Conservation (phyloP, 1,140 invertebrate species). For the Philotrypesis tridentata region DNA sequence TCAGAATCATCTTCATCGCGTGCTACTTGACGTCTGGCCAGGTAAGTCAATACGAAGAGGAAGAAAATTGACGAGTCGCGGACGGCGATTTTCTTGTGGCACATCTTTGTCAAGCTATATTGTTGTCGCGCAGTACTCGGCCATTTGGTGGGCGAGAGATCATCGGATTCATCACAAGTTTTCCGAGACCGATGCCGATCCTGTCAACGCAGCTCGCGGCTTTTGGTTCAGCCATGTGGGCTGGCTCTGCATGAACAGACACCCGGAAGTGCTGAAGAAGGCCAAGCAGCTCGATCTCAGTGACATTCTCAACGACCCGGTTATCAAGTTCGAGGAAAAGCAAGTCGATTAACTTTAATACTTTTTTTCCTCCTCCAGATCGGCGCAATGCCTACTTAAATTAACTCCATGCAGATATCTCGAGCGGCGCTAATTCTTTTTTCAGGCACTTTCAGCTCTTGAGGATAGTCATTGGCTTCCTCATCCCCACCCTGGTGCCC, state of each 20-base stretch:
- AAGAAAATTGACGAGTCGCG: background rate
- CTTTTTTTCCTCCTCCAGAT: too few species aligned
- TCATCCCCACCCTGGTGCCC: conserved; percentile 83
- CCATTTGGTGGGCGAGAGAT: conserved; percentile 1
- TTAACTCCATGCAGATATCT: too few species aligned
- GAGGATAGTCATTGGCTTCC: conserved; percentile 80
- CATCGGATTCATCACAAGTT: conserved; percentile 19
- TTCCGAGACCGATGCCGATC: conserved; percentile 45
- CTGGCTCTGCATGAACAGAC: conserved; percentile 42
- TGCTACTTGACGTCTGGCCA: conserved; percentile 84
- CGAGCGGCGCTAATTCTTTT: conserved; percentile 1
- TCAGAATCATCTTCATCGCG: conserved; percentile 81
- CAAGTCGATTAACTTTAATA: too few species aligned
- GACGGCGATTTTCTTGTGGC: too few species aligned
- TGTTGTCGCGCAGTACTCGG: conserved; percentile 41
- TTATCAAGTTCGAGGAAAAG: conserved; percentile 25
- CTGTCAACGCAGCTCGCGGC: conserved; percentile 30
- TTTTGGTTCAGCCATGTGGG: conserved; percentile 41
- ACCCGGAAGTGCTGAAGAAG: conserved; percentile 45
- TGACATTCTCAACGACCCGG: conserved; percentile 31
- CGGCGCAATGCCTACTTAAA: too few species aligned
- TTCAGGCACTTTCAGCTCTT: conserved; percentile 81
- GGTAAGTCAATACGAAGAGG: conserved; percentile 69
- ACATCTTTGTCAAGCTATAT: too few species aligned
- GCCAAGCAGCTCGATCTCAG: conserved; percentile 26